Evolutionary conservation across 2,113 vertebrate species (phyloP), one percentile per base, ranked within the genome.

Genomic region (Tetraodon nigroviridis): DNA sequence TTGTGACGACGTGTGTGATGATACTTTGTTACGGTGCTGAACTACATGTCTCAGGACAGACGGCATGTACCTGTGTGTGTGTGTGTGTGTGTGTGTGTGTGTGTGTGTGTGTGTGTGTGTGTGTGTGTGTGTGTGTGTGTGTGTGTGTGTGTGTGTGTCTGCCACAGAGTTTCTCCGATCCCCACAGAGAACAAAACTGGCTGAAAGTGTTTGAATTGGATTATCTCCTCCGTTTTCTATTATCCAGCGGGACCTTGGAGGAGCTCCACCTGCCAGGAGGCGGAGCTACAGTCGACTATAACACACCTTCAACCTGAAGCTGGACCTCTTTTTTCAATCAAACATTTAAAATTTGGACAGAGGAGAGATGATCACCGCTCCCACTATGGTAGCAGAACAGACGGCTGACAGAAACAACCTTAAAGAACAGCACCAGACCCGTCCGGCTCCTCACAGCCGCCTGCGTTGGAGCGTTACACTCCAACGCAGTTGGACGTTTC

Each of bases 221-320:
- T 88, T 82, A 88, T 77, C 83, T 74, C 69, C 61, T 70, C 66
- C 74, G 75, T 88, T 86, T 84, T 80, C 86, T 78, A 82, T 84
- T 81, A 77, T 80, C 78, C 69, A 65, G 70, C 44, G 20, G 73
- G 86, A 80, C 79, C 80, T 80, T 77, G 78, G 79, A 76, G 80
- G 71, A 76, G 60, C 72, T 68, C 13, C 58, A 52, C 64, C 73
- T 20, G 64, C 64, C 52, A 69, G 64, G 79, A 77, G 73, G 64
- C 73, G 20, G 64, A 58, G 63, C 60, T 50, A 7, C 15, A 57
- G 45, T 55, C 71, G 69, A 75, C 74, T 78, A 72, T 73, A 58
- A 24, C 2, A 12, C 20, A 56, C 67, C 60, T 47, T 55, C 51
- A 71, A 41, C 40, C 48, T 44, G 24, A 51, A 58, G 60, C 22